phyloP scores from a whole-genome alignment of 2,113 vertebrate species.

The Gymnocephalus cernua region DNA sequence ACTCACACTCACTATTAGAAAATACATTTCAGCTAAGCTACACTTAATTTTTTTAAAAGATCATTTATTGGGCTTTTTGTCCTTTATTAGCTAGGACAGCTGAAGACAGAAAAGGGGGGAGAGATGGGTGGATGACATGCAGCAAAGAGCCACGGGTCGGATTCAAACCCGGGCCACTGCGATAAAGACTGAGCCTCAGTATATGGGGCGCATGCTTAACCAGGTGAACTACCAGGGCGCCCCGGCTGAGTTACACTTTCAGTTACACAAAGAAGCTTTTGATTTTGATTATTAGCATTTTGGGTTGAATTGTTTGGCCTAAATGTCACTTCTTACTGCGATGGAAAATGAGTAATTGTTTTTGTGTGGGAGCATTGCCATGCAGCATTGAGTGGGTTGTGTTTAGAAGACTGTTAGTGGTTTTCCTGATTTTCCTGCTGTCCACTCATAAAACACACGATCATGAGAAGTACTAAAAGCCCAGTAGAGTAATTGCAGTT shows the following conservation, averaged over 20 bases:
- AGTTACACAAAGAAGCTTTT: conserved; percentile 34
- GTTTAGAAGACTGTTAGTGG: conserved; percentile 47
- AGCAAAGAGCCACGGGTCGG: no score
- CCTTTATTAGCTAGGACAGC: no score
- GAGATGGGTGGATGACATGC: no score
- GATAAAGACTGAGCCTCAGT: no score
- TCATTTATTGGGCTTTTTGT: no score
- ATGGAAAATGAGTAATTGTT: conserved; percentile 53
- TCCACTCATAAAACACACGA: conserved; percentile 43
- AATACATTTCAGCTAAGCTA: conserved; percentile 28
- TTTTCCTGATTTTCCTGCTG: conserved; percentile 52
- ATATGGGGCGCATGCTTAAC: no score
- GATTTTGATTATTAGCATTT: conserved; percentile 43
- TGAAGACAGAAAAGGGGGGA: no score
- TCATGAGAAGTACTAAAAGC: conserved; percentile 20
- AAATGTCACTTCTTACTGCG: conserved; percentile 22
- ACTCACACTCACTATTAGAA: conserved; percentile 22
- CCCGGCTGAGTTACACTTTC: conserved; percentile 17
- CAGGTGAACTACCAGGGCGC: no score
- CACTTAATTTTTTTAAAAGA: neutral
- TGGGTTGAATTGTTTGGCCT: conserved; percentile 32
- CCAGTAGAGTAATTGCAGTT: neutral
- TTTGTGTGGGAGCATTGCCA: conserved; percentile 46
- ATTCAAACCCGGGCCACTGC: no score
- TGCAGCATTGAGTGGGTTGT: conserved; percentile 35